phyloP scores from a whole-genome alignment of 2,888 invertebrate genomes.

The Chrysolina oricalcia region DNA sequence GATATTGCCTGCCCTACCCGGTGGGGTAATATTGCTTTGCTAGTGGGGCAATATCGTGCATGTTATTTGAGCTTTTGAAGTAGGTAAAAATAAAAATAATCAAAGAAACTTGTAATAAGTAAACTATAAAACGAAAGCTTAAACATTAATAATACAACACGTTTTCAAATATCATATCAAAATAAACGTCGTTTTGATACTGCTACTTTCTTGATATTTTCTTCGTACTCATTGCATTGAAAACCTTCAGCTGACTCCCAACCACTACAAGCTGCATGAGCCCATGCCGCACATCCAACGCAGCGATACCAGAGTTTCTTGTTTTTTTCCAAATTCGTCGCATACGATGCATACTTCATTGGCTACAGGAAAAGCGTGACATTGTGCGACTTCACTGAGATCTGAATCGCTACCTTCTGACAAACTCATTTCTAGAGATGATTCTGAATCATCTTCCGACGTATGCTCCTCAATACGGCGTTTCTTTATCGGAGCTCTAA shows the following conservation, averaged over 20 bases:
- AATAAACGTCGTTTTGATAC: conserved; percentile 24
- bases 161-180: background rate
- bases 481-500: background rate
- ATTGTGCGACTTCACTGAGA: conserved; percentile 1
- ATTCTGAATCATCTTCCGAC: conserved; percentile 22
- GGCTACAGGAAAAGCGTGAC: background rate
- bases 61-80: too few species aligned
- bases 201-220: conserved; percentile 21
- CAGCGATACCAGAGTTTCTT: background rate
- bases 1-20: too few species aligned
- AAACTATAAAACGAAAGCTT: background rate
- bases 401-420: conserved; percentile 21
- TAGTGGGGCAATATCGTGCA: too few species aligned
- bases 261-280: background rate
- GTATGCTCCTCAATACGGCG: background rate
- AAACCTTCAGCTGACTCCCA: background rate
- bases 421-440: conserved; percentile 12
- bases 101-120: background rate
- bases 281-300: background rate
- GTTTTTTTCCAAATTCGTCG: background rate
- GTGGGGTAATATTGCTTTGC: too few species aligned
- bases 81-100: too few species aligned
- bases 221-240: conserved; percentile 14
- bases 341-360: background rate
- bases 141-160: background rate